Percentiles rank a stretch among this genome's conserved stretches.
Conservation (phyloP, 1,140 invertebrate species). For the Chlorops oryzae region DNA sequence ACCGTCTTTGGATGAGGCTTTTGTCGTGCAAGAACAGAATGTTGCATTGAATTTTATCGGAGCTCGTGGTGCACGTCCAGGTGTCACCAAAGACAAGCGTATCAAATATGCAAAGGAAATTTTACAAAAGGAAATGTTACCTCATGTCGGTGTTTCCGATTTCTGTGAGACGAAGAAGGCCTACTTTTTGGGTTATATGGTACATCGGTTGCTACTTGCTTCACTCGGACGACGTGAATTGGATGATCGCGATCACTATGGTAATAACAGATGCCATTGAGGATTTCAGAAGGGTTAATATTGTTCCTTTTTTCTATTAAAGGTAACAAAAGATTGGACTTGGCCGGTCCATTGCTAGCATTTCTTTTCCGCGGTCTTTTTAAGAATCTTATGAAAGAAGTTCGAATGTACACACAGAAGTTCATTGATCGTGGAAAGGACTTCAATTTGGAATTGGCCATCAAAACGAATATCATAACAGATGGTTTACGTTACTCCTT, state of each 20-base stretch:
- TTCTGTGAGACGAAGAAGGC: slow-evolving; percentile 99
- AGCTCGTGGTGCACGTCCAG: slow-evolving; percentile 88
- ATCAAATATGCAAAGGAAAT: slow-evolving; percentile 99
- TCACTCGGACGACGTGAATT: slow-evolving; percentile 91
- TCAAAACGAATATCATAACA: slow-evolving; percentile 96
- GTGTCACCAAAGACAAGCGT: slow-evolving; percentile 97
- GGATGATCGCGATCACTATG: slow-evolving; percentile 99
- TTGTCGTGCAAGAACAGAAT: slow-evolving; percentile 98
- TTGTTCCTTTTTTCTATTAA: not conserved
- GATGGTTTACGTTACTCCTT: slow-evolving; percentile 96
- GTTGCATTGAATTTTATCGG: slow-evolving; percentile 98
- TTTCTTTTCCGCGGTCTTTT: slow-evolving; percentile 93
- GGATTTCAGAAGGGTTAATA: not conserved
- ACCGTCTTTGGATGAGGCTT: slow-evolving; percentile 97
- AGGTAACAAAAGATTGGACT: slow-evolving; percentile 88
- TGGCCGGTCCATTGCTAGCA: slow-evolving; percentile 92
- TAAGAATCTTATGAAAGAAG: slow-evolving; percentile 91
- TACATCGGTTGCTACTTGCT: slow-evolving; percentile 88
- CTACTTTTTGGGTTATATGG: slow-evolving; percentile 98
- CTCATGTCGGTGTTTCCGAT: slow-evolving; percentile 96
- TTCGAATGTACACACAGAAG: slow-evolving; percentile 96
- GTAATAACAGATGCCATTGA: slow-evolving; percentile 38
- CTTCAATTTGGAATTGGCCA: slow-evolving; percentile 94
- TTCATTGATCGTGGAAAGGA: slow-evolving; percentile 98
- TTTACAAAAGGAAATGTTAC: slow-evolving; percentile 98